phyloP scores from a whole-genome alignment of 2,113 vertebrate species.

The Campylorhamphus procurvoides region DNA sequence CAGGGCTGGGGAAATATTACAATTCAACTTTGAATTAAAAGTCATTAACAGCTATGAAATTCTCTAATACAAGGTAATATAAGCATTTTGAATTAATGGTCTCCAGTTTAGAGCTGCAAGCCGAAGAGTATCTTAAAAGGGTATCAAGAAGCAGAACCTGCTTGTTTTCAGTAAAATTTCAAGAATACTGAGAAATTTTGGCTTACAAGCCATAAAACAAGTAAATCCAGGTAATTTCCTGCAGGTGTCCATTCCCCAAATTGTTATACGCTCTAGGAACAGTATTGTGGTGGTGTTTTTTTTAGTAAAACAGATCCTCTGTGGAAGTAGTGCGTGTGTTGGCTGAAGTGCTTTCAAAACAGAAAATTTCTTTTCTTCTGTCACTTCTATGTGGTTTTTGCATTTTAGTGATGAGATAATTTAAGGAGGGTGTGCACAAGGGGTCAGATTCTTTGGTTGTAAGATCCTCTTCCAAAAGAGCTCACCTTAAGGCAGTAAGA shows the following conservation, averaged over 20 bases:
- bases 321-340: neutral
- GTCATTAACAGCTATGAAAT: neutral
- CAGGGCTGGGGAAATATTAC: neutral
- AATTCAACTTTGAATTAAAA: neutral
- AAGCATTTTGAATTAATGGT: neutral
- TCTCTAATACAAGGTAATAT: neutral
- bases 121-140: neutral
- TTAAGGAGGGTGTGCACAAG: neutral
- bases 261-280: neutral
- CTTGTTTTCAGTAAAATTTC: neutral
- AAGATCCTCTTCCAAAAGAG: neutral
- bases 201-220: neutral
- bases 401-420: neutral
- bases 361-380: neutral
- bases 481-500: neutral
- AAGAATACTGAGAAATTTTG: neutral
- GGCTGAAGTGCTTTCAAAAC: neutral
- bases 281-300: neutral
- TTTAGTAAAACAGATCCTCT: neutral
- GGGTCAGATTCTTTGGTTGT: neutral
- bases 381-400: neutral
- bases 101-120: neutral
- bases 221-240: neutral
- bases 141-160: neutral
- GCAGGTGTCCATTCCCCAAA: neutral